A percentile compares a stretch with the other conserved stretches of the same genome.
Evolutionary conservation across 2,113 vertebrate species (phyloP).

Genomic region (Elaphurus davidianus): DNA sequence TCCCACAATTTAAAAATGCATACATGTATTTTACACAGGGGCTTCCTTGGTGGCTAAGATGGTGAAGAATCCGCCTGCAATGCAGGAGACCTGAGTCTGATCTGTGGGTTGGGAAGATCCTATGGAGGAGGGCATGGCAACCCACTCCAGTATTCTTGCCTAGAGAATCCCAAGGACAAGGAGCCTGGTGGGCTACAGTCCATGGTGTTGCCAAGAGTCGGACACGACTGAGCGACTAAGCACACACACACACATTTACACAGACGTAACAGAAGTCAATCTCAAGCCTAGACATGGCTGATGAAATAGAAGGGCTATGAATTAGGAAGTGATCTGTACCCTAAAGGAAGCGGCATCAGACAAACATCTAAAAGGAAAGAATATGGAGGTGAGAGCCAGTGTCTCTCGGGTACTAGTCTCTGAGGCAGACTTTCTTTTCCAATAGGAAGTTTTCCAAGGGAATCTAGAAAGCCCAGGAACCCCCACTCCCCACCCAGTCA

Average conservation of each 20-base stretch:
- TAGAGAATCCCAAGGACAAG: not conserved
- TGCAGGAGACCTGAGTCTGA: not conserved
- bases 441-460: not conserved
- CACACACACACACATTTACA: not conserved
- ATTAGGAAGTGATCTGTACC: not conserved
- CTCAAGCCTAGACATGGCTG: not conserved
- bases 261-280: not conserved
- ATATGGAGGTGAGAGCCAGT: not conserved
- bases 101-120: not conserved
- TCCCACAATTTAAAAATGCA: not conserved
- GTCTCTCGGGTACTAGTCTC: not conserved
- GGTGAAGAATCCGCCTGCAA: not conserved
- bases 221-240: not conserved
- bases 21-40: not conserved
- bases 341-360: not conserved
- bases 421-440: not conserved
- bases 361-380: not conserved
- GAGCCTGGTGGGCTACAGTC: not conserved
- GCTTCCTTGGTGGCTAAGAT: not conserved
- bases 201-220: not conserved
- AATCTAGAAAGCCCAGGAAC: not conserved
- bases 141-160: not conserved
- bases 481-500: not conserved
- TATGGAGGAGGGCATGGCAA: not conserved
- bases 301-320: not conserved